phyloP scores from a whole-genome alignment of 2,113 vertebrate genomes.

The Rhodinocichla rosea region DNA sequence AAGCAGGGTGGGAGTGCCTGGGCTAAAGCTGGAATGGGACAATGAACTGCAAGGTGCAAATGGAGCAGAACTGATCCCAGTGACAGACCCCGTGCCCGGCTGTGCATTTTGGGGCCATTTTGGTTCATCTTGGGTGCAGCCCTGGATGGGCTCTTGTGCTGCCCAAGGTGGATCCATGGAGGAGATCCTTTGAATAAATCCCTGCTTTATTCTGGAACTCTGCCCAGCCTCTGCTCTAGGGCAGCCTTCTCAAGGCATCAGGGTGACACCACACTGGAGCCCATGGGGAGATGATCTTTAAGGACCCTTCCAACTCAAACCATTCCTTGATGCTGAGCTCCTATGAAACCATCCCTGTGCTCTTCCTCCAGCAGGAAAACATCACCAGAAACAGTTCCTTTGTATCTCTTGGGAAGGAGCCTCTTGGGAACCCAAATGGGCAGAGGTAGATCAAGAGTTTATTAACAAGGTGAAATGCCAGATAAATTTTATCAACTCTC shows the following conservation, averaged over 20 bases:
- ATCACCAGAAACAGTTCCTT: background rate
- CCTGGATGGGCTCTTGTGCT: too few species aligned
- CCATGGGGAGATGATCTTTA: background rate
- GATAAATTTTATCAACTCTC: conserved; percentile 23
- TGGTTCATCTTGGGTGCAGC: too few species aligned
- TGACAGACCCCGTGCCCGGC: too few species aligned
- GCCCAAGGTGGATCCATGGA: too few species aligned
- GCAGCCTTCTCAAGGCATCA: background rate
- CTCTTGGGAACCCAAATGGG: background rate
- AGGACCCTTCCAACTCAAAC: background rate
- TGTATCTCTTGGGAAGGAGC: background rate
- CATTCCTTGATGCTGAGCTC: background rate
- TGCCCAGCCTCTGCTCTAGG: rapidly evolving
- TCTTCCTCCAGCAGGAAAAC: background rate
- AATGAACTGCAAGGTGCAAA: too few species aligned
- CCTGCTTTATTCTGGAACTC: background rate
- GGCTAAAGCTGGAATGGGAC: too few species aligned
- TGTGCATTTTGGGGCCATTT: too few species aligned
- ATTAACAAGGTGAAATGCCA: background rate
- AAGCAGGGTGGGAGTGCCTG: too few species aligned
- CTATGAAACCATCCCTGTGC: background rate
- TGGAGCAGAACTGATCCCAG: too few species aligned
- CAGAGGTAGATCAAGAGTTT: background rate
- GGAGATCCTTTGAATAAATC: too few species aligned
- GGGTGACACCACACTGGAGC: rapidly evolving